Conservation (phyloP, 2,113 vertebrate genomes). For the Passer montanus region DNA sequence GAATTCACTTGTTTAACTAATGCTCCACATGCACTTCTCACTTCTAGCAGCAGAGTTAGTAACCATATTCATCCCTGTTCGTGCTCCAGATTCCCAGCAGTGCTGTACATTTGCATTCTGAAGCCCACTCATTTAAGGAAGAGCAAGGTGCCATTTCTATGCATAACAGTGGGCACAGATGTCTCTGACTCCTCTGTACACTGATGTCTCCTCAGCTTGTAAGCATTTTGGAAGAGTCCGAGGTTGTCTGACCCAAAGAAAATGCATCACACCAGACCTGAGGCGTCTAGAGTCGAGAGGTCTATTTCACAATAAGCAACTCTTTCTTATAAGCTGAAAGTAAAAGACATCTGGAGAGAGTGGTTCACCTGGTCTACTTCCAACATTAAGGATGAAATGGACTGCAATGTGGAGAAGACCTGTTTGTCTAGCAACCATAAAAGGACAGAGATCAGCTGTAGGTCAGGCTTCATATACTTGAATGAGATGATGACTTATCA, state of each 20-base stretch:
- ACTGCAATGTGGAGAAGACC: background rate
- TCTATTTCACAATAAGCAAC: background rate
- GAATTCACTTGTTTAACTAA: background rate
- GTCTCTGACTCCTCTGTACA: background rate
- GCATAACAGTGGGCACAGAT: background rate
- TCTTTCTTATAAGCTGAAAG: background rate
- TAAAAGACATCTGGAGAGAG: background rate
- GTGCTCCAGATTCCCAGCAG: background rate
- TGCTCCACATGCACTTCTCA: background rate
- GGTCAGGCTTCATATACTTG: background rate
- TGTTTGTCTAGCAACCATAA: background rate
- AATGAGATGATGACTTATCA: background rate
- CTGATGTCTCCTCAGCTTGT: background rate
- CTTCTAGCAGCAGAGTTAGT: background rate
- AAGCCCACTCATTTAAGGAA: background rate
- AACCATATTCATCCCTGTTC: background rate
- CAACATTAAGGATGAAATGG: background rate
- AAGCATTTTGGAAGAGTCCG: background rate
- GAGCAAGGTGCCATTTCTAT: background rate
- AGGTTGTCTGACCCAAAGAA: background rate
- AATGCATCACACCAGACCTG: background rate
- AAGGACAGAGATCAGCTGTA: background rate
- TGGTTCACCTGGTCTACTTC: background rate
- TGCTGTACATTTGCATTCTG: background rate
- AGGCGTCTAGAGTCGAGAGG: rapidly evolving